Conservation (phyloP, 2,113 vertebrate genomes). For the Piprites chloris region DNA sequence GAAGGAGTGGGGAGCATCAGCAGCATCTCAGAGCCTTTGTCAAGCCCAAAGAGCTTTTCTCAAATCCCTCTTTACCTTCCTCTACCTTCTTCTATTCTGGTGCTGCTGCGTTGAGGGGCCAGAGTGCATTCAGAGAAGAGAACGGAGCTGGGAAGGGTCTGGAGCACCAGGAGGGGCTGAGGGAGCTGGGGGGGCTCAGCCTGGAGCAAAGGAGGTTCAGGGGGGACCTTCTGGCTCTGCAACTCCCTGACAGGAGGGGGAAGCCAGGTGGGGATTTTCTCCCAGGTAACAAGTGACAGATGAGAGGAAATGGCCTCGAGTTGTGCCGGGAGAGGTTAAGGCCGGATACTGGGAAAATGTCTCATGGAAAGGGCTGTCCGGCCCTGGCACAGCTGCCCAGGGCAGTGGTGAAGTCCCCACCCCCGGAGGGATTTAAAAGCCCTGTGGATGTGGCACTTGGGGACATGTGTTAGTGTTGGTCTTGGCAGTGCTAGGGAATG, state of each 20-base stretch:
- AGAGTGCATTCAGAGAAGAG: background rate
- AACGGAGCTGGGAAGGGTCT: rapidly evolving
- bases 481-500: background rate
- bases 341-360: background rate
- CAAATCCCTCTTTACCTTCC: background rate
- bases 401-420: background rate
- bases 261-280: rapidly evolving
- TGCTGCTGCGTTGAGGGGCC: background rate
- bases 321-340: rapidly evolving
- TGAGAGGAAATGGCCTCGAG: rapidly evolving
- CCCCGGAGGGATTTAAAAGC: background rate
- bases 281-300: background rate
- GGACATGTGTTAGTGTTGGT: background rate
- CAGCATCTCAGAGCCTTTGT: background rate
- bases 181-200: background rate
- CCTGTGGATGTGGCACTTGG: background rate
- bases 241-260: background rate
- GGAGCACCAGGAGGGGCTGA: rapidly evolving
- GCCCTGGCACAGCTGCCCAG: background rate
- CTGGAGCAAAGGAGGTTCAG: background rate
- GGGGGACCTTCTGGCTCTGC: background rate
- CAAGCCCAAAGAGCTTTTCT: background rate
- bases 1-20: background rate
- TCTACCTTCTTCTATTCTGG: background rate
- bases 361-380: background rate